phyloP scores from a whole-genome alignment of 2,113 vertebrate species.

The Rhabdornis inornatus region DNA sequence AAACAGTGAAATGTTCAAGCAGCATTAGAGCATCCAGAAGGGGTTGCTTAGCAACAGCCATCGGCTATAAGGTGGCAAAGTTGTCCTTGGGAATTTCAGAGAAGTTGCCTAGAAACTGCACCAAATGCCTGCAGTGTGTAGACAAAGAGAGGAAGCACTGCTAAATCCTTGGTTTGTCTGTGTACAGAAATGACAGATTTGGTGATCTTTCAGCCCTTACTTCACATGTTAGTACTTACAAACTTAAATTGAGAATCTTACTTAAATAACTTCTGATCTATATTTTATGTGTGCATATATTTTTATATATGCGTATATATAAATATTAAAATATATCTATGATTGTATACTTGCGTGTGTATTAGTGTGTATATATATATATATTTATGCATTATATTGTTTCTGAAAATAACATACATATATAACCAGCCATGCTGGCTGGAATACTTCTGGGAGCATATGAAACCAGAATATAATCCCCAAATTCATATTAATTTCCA shows the following conservation, averaged over 20 bases:
- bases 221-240: not conserved
- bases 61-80: not conserved
- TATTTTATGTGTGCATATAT: not conserved
- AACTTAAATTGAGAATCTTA: not conserved
- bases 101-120: constrained; percentile 58
- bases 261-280: not conserved
- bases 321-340: not conserved
- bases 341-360: not conserved
- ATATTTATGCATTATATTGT: not conserved
- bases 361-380: not conserved
- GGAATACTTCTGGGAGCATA: not conserved
- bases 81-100: constrained; percentile 60
- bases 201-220: not conserved
- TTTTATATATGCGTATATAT: not conserved
- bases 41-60: constrained; percentile 50
- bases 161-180: not conserved
- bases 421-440: not conserved
- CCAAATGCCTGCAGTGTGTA: constrained; percentile 20
- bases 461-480: not conserved
- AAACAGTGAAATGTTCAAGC: not conserved
- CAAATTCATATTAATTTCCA: not conserved
- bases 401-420: too few species aligned
- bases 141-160: not conserved
- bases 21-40: not conserved
- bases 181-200: not conserved